Base-by-base conservation (phyloP, 2,888 invertebrate genomes). In the Polyploca ridens region DNA sequence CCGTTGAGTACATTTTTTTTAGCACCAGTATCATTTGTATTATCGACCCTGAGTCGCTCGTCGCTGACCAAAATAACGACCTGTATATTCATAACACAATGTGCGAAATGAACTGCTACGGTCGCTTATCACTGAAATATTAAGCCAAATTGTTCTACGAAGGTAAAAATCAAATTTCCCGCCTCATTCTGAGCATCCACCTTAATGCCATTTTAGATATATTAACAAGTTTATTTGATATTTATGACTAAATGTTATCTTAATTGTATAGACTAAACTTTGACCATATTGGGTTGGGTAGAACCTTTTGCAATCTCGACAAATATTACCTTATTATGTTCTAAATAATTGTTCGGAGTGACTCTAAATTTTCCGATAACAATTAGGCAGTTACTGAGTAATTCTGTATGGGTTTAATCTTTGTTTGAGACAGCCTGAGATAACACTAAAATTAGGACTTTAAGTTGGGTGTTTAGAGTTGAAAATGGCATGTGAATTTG, bases 331-430 rank as follows among this genome's bases (percentile, higher is more conserved):
- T 16, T 61, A 61, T 61, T 41, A 41, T 33, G 61, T 13, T 27
- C 27, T 41, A 16, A 61, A 61, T 61, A 61, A 61, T 61, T 44
- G 61, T 27, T 13, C 61, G 6, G 7, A 67, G 38, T 68, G 66
- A 63, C 66, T 65, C 66, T 69, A 69, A 66, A 68, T 69, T 66
- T 46, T 63, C 64, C 49, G 69, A 70, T 70, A 72, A 68, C 71
- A 72, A 72, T 72, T 72, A 72, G 62, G 66, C 66, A 46, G 46
- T 46, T 46, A 65, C 41, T 13, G 61, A 41, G 41, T 41, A 44
- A 41, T 41, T 41, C 41, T 44, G 19, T 19, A 19, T 19, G 19
- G 19, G 19, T 44, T 61, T 44, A 27, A 41, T 41, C 54, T 54
- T 10, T 16, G 10, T 54, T 54, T 54, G 7, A 10, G 54, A 54